phyloP scores from a whole-genome alignment of 2,113 vertebrate genomes.

The Eublepharis macularius region DNA sequence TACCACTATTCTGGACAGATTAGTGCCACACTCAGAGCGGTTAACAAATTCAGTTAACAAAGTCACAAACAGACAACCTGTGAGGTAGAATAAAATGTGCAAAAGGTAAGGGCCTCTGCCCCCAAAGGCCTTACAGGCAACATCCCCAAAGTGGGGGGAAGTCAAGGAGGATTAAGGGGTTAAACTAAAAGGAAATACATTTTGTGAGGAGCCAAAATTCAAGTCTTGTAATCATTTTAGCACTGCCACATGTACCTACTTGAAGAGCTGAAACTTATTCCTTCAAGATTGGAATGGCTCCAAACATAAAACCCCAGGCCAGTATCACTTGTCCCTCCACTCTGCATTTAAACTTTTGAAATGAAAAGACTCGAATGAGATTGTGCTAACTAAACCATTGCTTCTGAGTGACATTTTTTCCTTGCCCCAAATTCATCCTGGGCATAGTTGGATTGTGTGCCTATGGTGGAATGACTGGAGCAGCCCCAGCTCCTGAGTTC shows the following conservation, averaged over 20 bases:
- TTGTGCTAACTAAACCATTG: not conserved
- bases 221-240: not conserved
- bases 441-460: not conserved
- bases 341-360: not conserved
- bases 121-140: not conserved
- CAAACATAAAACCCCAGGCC: not conserved
- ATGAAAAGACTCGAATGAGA: not conserved
- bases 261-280: not conserved
- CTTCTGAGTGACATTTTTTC: not conserved
- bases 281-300: not conserved
- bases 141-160: not conserved
- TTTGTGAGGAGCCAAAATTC: not conserved
- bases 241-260: not conserved
- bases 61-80: too few relatives aligned
- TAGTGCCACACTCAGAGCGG: too few relatives aligned
- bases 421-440: not conserved
- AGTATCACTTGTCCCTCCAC: too few relatives aligned
- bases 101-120: not conserved
- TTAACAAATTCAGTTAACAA: too few relatives aligned
- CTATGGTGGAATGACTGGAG: too few relatives aligned
- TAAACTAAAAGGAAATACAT: not conserved
- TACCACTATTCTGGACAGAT: too few relatives aligned
- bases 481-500: not conserved
- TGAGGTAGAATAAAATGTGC: too few relatives aligned
- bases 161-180: not conserved